Evolutionary conservation across 2,113 vertebrate species (phyloP).

Genomic region (Upupa epops): DNA sequence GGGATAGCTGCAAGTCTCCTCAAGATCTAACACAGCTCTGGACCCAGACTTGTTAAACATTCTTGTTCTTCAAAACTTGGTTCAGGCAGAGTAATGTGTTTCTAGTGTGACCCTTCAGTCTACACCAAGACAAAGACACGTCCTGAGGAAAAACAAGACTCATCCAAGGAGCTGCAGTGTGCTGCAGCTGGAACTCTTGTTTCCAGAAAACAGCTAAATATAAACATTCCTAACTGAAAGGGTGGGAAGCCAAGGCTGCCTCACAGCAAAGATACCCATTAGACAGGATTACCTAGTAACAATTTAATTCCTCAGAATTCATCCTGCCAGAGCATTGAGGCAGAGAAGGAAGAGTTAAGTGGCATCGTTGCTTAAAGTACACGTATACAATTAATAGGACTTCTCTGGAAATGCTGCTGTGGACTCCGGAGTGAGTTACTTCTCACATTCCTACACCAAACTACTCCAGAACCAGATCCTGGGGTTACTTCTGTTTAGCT

Average conservation of each 20-base stretch:
- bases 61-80: background rate
- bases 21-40: background rate
- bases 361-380: background rate
- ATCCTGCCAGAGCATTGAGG: background rate
- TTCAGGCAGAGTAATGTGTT: conserved; percentile 26
- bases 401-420: background rate
- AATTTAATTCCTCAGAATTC: background rate
- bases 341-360: background rate
- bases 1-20: conserved; percentile 31
- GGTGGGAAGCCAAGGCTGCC: conserved; percentile 34
- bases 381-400: background rate
- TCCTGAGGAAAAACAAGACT: conserved; percentile 34
- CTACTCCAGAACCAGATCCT: background rate
- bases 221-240: conserved; percentile 35
- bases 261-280: conserved; percentile 32
- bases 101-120: background rate
- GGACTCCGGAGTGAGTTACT: background rate
- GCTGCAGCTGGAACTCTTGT: conserved; percentile 46
- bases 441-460: background rate
- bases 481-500: conserved; percentile 3
- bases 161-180: conserved; percentile 4
- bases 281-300: background rate
- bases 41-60: background rate
- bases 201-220: conserved; percentile 53
- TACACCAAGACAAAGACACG: conserved; percentile 3